phyloP scores from a whole-genome alignment of 2,888 invertebrate species.

The Drosophila limbata region DNA sequence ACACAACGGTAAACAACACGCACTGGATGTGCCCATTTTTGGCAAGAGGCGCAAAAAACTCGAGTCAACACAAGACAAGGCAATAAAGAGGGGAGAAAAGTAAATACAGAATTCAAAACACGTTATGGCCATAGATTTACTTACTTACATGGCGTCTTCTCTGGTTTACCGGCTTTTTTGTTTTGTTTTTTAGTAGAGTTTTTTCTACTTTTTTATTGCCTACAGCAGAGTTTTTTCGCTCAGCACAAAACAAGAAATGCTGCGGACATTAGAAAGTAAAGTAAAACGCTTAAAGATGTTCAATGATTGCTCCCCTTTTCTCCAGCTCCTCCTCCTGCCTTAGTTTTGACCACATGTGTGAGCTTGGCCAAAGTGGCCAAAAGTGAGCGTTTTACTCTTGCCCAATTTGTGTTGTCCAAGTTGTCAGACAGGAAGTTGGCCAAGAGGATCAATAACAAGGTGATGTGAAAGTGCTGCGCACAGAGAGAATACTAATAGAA shows the following conservation, averaged over 20 bases:
- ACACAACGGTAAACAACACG: conserved; percentile 33
- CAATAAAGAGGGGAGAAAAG: conserved; percentile 5
- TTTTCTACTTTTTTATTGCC: conserved; percentile 43
- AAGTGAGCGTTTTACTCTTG: conserved; percentile 73
- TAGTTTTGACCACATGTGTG: conserved; percentile 30
- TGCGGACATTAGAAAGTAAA: conserved; percentile 73
- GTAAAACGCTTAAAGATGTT: conserved; percentile 67
- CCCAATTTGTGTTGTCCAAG: conserved; percentile 70
- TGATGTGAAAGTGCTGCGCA: conserved; percentile 68
- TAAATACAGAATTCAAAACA: conserved; percentile 60
- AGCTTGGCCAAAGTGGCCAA: conserved; percentile 68
- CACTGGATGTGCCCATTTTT: conserved; percentile 45
- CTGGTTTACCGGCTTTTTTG: conserved; percentile 16
- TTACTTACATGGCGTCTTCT: conserved; percentile 26
- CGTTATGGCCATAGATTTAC: conserved; percentile 47
- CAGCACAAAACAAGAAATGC: conserved; percentile 50
- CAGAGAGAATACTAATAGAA: conserved; percentile 62
- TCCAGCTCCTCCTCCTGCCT: conserved; percentile 12
- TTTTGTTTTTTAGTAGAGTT: conserved; percentile 9
- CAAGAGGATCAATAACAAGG: conserved; percentile 36
- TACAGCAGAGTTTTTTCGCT: conserved; percentile 30
- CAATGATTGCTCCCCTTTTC: conserved; percentile 46
- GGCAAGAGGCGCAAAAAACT: conserved; percentile 46
- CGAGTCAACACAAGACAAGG: conserved; percentile 40
- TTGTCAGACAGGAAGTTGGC: conserved; percentile 68